Evolutionary conservation across 2,113 vertebrate genomes (phyloP).

Genomic region (Indicator indicator): DNA sequence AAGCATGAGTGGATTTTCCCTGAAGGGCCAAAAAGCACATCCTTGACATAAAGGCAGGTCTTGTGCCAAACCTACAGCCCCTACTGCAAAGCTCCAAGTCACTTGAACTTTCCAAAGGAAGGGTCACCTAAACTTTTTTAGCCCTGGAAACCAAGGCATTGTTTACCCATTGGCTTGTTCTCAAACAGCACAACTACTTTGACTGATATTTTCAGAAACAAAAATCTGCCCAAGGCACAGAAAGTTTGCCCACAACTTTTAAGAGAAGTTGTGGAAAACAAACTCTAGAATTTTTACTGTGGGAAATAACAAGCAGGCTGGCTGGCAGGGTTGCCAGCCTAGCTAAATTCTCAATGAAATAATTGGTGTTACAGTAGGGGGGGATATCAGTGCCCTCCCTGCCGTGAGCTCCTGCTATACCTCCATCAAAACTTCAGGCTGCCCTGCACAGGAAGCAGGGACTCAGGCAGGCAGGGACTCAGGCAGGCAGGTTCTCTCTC

Average conservation of each 20-base stretch:
- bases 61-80: not conserved
- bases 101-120: constrained; percentile 23
- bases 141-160: constrained; percentile 6
- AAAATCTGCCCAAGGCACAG: constrained; percentile 38
- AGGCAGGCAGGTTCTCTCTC: rapidly evolving
- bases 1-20: not conserved
- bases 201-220: constrained; percentile 10
- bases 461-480: rapidly evolving
- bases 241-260: not conserved
- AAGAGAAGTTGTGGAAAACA: not conserved
- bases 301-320: not conserved
- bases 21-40: not conserved
- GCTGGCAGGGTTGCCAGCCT: not conserved
- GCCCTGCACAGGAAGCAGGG: no score
- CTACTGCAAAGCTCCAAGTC: not conserved
- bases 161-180: constrained; percentile 16
- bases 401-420: no score
- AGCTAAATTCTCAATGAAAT: not conserved
- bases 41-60: not conserved
- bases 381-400: no score
- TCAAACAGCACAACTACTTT: constrained; percentile 13
- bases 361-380: not conserved
- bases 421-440: not conserved
- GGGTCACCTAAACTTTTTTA: constrained; percentile 30
- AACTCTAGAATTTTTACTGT: not conserved